Conservation (phyloP, 2,797 vertebrate species). For the Furcifer pardalis region DNA sequence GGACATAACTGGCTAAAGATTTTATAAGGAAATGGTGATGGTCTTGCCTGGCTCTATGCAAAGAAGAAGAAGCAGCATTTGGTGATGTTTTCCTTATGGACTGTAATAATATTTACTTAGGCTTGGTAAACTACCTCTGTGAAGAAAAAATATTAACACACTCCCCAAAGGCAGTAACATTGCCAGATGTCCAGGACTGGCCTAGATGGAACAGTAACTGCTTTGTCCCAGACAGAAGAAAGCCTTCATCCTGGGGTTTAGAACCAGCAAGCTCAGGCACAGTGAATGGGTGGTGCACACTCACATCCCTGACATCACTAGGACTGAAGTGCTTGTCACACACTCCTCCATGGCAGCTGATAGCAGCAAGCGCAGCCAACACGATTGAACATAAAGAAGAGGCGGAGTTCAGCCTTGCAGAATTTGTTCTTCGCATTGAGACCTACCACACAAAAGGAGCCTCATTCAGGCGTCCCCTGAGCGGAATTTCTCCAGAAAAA, state of each 20-base stretch:
- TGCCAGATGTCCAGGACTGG: conserved; percentile 16
- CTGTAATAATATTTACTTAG: conserved; percentile 11
- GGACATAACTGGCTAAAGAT: conserved; percentile 53
- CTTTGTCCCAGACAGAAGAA: neutral
- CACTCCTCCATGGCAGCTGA: neutral
- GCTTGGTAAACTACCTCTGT: conserved; percentile 13
- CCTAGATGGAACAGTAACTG: neutral
- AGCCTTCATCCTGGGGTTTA: neutral
- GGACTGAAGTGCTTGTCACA: neutral
- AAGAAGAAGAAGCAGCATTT: conserved; percentile 49
- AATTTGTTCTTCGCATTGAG: no score
- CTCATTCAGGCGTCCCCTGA: neutral
- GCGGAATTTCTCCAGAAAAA: neutral
- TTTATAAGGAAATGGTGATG: conserved; percentile 59
- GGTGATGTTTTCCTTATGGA: conserved; percentile 31
- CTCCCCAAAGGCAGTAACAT: neutral
- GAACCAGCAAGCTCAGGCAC: neutral
- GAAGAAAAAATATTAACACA: neutral
- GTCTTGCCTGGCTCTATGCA: conserved; percentile 33
- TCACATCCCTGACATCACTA: neutral
- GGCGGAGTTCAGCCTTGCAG: neutral
- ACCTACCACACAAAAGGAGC: no score
- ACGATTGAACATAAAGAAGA: neutral
- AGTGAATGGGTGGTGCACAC: neutral
- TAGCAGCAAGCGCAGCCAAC: neutral